These are phyloP conservation scores for Ophion ellenae DNA, from an alignment of 2,888 invertebrate genomes.

Conservation along the genomic window DNA sequence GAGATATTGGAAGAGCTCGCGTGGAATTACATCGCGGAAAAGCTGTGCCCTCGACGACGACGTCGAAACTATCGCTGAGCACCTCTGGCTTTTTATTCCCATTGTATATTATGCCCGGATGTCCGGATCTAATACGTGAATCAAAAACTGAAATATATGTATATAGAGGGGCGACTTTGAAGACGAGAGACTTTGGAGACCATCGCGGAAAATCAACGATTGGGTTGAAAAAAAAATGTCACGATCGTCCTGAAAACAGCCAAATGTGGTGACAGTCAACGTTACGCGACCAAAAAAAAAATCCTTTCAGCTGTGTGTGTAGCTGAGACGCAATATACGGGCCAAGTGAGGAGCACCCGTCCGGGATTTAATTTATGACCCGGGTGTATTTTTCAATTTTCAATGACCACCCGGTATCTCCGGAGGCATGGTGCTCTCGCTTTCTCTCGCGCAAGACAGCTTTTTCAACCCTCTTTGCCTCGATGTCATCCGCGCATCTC, in stretches of 20 bases:
- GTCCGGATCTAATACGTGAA: neutral
- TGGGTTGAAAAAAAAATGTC: too few species aligned
- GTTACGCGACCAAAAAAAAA: too few species aligned
- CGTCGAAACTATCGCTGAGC: slow-evolving; percentile 50
- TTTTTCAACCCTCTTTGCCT: slow-evolving; percentile 26
- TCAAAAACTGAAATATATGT: slow-evolving; percentile 15
- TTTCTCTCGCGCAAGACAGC: slow-evolving; percentile 10
- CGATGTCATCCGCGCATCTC: slow-evolving; percentile 44
- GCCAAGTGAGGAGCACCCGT: slow-evolving; percentile 68
- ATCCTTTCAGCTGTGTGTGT: too few species aligned
- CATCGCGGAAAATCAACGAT: too few species aligned
- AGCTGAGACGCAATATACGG: neutral
- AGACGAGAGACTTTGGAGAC: too few species aligned
- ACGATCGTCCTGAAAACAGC: too few species aligned
- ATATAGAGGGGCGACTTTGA: neutral
- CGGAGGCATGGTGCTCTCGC: slow-evolving; percentile 45
- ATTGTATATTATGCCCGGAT: slow-evolving; percentile 8
- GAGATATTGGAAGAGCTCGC: slow-evolving; percentile 25
- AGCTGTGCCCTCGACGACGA: slow-evolving; percentile 1
- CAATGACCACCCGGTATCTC: slow-evolving; percentile 76
- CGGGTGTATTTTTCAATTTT: slow-evolving; percentile 77
- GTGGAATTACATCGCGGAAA: slow-evolving; percentile 52
- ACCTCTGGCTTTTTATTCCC: slow-evolving; percentile 45
- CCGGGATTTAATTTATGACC: slow-evolving; percentile 74
- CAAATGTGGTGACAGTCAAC: too few species aligned